Conservation (phyloP, 2,797 vertebrate species). For the Smutsia temminckii region DNA sequence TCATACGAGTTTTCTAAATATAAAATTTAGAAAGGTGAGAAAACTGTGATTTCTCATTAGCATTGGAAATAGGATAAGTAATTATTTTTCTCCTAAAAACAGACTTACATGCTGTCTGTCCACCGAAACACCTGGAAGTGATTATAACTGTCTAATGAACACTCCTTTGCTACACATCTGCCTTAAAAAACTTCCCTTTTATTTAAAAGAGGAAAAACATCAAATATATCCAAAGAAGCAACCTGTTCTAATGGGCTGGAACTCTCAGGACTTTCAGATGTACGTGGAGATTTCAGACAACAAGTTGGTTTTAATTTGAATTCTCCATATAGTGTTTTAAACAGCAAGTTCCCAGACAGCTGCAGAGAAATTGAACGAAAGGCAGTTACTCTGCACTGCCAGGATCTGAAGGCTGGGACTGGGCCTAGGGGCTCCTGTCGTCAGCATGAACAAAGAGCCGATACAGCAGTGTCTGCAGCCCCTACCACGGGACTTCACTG, state of each 20-base stretch:
- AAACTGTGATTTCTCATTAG: not conserved
- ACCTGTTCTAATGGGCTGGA: not conserved
- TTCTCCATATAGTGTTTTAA: not conserved
- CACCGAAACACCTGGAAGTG: not conserved
- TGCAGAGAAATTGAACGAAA: not conserved
- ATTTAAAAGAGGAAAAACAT: not conserved
- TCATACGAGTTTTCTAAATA: not conserved
- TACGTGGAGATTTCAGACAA: not conserved
- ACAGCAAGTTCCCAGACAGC: not conserved
- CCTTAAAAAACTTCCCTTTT: not conserved
- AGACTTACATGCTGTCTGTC: not conserved
- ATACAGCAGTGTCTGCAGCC: rapidly evolving
- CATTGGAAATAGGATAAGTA: not conserved
- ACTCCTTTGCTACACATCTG: not conserved
- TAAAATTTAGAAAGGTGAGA: not conserved
- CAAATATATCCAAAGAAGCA: not conserved
- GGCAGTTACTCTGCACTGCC: not conserved
- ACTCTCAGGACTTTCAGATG: not conserved
- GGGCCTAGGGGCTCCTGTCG: not conserved
- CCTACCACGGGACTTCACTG: not conserved
- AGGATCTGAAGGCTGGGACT: not conserved
- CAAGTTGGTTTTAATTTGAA: not conserved
- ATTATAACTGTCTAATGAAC: not conserved
- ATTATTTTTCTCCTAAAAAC: not conserved
- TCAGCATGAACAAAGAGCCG: not conserved